Evolutionary conservation across 2,113 vertebrate species (phyloP), one percentile per base, ranked within the genome.

Genomic region (Tenrec ecaudatus): DNA sequence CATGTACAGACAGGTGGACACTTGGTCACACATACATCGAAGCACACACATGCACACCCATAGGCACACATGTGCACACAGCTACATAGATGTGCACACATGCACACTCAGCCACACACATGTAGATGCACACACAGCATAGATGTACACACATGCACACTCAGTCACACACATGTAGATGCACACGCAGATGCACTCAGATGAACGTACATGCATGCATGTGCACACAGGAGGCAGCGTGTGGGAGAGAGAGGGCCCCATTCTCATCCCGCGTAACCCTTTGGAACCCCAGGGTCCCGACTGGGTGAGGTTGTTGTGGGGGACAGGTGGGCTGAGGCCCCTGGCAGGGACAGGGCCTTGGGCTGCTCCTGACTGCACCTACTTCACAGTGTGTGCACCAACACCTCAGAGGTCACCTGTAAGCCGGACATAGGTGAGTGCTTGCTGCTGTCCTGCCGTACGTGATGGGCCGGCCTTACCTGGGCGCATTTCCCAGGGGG

Each of bases 261-360:
- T 33, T 22, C 33, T 69, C 47, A 0, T 2, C 33, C 68, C 5
- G 43, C 6, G 43, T 10, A 10, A 5, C 10, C 43, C 43, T 47
- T 47, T 5, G 5, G 43, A 47, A 47, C 43, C 3, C 5, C 3
- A 17, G 29, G 0, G 2, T 8, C 17, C 3, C 0, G 33, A 40
- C 36, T 62, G 29, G 64, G 23, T 1, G 27, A 11, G 43, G 23
- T 25, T 3, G 53, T n/a, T 0, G 17, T 25, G 33, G 31, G 69
- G 69, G 69, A 73, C 43, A 47, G 69, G 69, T 6, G 9, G n/a
- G n/a, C n/a, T n/a, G 69, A 36, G n/a, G 19, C 15, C 69, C 75
- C 73, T 75, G 14, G 33, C 19, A 14, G 58, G 31, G 31, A 6
- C 11, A 16, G 60, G 4, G 4, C 31, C 36, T 15, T 0, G 4